phyloP scores from a whole-genome alignment of 2,797 vertebrate species.

The Eulemur coronatus region DNA sequence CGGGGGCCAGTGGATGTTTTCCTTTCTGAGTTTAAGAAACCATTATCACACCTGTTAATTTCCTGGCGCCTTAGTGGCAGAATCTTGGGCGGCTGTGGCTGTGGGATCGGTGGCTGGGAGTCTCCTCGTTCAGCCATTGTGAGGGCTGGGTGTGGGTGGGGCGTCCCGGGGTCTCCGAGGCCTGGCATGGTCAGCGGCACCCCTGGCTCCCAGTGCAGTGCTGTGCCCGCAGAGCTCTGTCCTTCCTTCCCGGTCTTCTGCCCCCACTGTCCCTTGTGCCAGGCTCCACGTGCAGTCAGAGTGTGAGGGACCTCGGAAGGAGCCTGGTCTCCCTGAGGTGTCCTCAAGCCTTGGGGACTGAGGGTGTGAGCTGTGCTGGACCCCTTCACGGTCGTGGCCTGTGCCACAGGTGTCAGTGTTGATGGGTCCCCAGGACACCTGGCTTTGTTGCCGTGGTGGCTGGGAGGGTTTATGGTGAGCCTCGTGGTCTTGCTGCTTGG shows the following conservation, averaged over 20 bases:
- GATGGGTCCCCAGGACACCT: not conserved
- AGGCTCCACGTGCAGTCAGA: accelerated
- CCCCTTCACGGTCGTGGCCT: not conserved
- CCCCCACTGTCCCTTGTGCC: not conserved
- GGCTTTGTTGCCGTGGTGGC: not conserved
- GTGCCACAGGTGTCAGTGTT: no score
- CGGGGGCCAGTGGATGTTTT: not conserved
- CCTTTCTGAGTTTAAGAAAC: not conserved
- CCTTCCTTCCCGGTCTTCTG: not conserved
- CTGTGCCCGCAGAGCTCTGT: not conserved
- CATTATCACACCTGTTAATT: not conserved
- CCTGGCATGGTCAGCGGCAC: not conserved
- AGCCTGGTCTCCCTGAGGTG: not conserved
- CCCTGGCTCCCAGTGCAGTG: no score
- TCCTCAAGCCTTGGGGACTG: not conserved
- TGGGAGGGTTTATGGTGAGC: not conserved
- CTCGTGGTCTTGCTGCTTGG: not conserved
- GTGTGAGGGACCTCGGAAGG: not conserved
- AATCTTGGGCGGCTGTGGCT: not conserved
- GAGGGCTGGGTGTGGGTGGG: not conserved
- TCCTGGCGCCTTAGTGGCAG: not conserved
- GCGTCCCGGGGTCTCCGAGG: not conserved
- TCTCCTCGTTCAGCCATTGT: not conserved
- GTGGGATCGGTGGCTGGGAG: not conserved
- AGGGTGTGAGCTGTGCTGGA: not conserved